Evolutionary conservation across 2,113 vertebrate genomes (phyloP).

Genomic region (Aldabrachelys gigantea): DNA sequence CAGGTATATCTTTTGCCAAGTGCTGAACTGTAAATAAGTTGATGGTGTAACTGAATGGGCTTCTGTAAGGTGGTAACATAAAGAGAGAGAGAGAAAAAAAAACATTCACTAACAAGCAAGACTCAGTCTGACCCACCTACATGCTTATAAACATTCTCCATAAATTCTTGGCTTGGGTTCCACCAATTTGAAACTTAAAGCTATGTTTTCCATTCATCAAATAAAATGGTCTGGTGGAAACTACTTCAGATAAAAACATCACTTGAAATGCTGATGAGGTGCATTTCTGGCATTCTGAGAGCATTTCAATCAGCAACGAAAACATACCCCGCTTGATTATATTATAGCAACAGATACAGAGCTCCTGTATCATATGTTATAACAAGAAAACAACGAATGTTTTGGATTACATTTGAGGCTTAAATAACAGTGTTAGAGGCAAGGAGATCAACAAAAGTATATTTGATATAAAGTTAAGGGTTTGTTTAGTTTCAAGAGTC

Average conservation of each 20-base stretch:
- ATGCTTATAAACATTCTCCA: slow-evolving; percentile 7
- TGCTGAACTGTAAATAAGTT: slow-evolving; percentile 3
- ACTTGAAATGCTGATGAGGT: slow-evolving; percentile 59
- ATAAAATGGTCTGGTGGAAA: slow-evolving; percentile 66
- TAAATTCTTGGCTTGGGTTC: slow-evolving; percentile 30
- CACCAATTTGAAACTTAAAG: slow-evolving; percentile 4
- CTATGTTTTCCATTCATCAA: slow-evolving; percentile 55
- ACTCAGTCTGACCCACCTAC: slow-evolving; percentile 4
- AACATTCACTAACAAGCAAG: slow-evolving; percentile 9
- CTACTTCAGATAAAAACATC: slow-evolving; percentile 61
- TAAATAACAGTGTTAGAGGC: not conserved
- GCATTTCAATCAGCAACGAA: slow-evolving; percentile 52
- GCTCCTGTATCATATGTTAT: not conserved
- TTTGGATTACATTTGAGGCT: not conserved
- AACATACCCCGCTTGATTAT: not conserved
- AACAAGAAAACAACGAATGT: slow-evolving; percentile 12
- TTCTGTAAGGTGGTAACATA: slow-evolving; percentile 18
- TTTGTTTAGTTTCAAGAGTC: not conserved
- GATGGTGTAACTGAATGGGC: slow-evolving; percentile 6
- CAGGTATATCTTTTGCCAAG: slow-evolving; percentile 30
- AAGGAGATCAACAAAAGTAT: not conserved
- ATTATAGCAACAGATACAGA: slow-evolving; percentile 15
- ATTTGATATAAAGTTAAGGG: not conserved
- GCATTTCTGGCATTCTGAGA: slow-evolving; percentile 47
- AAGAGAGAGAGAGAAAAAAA: slow-evolving; percentile 5